phyloP scores from a whole-genome alignment of 2,888 invertebrate species.

The Acronicta aceris region DNA sequence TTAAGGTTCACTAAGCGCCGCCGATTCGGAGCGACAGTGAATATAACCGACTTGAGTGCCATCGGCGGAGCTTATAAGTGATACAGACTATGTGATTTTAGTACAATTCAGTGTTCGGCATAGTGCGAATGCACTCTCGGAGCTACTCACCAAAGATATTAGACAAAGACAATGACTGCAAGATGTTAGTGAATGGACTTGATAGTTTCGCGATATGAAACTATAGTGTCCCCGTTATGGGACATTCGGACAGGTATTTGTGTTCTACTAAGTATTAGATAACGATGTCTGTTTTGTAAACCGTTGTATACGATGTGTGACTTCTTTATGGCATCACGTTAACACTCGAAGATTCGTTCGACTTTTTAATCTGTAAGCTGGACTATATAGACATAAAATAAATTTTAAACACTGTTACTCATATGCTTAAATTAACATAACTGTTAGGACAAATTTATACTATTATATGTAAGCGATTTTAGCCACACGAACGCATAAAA shows the following conservation, averaged over 20 bases:
- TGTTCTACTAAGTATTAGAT: constrained; percentile 77
- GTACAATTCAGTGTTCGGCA: constrained; percentile 56
- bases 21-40: constrained; percentile 84
- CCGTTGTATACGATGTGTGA: constrained; percentile 88
- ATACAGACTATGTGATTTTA: constrained; percentile 53
- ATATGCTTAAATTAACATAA: constrained; percentile 86
- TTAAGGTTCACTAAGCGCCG: constrained; percentile 90
- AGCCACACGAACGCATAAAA: constrained; percentile 80
- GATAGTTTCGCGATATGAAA: constrained; percentile 47
- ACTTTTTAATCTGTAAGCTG: constrained; percentile 79
- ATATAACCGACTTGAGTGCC: constrained; percentile 48
- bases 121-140: constrained; percentile 40
- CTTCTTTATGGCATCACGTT: constrained; percentile 82
- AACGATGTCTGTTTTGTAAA: constrained; percentile 85
- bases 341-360: constrained; percentile 75
- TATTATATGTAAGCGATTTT: constrained; percentile 82
- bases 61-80: constrained; percentile 80
- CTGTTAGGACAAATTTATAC: constrained; percentile 86
- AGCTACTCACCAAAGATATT: constrained; percentile 72
- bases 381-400: constrained; percentile 81
- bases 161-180: constrained; percentile 49
- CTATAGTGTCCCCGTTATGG: constrained; percentile 37
- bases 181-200: constrained; percentile 41
- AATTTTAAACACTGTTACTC: constrained; percentile 88
- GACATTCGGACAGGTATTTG: constrained; percentile 60